These are phyloP conservation scores for Rhizomys pruinosus DNA, from an alignment of 2,113 vertebrate species.

Conservation along the genomic window DNA sequence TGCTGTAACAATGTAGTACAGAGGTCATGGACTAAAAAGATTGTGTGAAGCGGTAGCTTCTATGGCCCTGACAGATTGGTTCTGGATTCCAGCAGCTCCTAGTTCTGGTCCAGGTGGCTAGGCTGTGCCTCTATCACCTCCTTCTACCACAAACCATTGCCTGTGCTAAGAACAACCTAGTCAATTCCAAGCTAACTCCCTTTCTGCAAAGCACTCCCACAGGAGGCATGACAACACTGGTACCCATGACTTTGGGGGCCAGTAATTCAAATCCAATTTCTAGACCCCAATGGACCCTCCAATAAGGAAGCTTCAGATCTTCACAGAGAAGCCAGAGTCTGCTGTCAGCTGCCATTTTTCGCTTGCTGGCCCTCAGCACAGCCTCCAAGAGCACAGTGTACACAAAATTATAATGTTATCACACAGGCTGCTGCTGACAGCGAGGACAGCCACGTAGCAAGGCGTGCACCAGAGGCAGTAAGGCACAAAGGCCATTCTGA, in stretches of 20 bases:
- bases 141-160: background rate
- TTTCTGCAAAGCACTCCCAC: background rate
- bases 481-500: slow-evolving; percentile 80
- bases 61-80: background rate
- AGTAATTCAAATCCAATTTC: background rate
- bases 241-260: background rate
- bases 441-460: slow-evolving; percentile 80
- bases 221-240: background rate
- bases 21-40: slow-evolving; percentile 2
- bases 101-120: background rate
- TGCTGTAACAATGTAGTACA: background rate
- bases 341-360: slow-evolving; percentile 81
- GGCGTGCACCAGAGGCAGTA: slow-evolving; percentile 77
- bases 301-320: slow-evolving; percentile 59
- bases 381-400: slow-evolving; percentile 85
- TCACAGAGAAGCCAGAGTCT: slow-evolving; percentile 64
- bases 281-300: background rate
- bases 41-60: background rate
- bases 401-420: slow-evolving; percentile 89
- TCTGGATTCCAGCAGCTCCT: background rate
- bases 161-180: background rate
- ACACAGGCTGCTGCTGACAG: slow-evolving; percentile 81
- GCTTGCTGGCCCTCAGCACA: slow-evolving; percentile 79
- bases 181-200: background rate
- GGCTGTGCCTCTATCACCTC: background rate